Conservation (phyloP, 2,113 vertebrate genomes). For the Leptosomus discolor region DNA sequence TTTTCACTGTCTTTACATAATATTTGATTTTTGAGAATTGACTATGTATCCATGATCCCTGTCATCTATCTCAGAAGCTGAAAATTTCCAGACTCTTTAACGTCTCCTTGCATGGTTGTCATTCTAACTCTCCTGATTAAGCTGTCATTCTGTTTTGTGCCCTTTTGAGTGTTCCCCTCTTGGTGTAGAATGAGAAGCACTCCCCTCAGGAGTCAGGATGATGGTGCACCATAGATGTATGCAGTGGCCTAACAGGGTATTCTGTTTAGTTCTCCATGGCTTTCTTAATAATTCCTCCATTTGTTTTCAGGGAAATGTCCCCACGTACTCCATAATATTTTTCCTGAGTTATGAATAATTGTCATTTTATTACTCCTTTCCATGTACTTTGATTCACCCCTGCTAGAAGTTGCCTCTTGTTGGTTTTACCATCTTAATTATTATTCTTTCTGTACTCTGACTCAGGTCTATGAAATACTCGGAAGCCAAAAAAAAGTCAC, state of each 20-base stretch:
- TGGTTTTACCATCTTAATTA: neutral
- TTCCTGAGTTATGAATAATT: neutral
- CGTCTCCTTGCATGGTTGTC: neutral
- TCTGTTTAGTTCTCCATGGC: neutral
- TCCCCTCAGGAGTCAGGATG: neutral
- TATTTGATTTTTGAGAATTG: neutral
- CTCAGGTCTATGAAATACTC: neutral
- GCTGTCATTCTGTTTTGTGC: neutral
- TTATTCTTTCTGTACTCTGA: neutral
- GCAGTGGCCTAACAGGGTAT: neutral
- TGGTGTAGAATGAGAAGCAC: neutral
- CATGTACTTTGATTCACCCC: rapidly evolving
- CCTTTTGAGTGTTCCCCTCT: neutral
- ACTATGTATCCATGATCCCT: neutral
- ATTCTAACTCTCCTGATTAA: neutral
- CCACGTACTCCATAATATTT: neutral
- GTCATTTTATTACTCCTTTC: neutral
- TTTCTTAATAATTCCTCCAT: neutral
- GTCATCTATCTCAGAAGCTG: neutral
- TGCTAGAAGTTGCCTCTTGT: neutral
- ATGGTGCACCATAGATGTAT: neutral
- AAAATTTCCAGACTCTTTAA: neutral
- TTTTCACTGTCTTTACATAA: neutral
- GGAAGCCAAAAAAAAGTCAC: neutral
- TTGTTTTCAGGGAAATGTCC: neutral